These are phyloP conservation scores for Automeris io DNA, from an alignment of 2,888 invertebrate genomes.

Conservation along the genomic window DNA sequence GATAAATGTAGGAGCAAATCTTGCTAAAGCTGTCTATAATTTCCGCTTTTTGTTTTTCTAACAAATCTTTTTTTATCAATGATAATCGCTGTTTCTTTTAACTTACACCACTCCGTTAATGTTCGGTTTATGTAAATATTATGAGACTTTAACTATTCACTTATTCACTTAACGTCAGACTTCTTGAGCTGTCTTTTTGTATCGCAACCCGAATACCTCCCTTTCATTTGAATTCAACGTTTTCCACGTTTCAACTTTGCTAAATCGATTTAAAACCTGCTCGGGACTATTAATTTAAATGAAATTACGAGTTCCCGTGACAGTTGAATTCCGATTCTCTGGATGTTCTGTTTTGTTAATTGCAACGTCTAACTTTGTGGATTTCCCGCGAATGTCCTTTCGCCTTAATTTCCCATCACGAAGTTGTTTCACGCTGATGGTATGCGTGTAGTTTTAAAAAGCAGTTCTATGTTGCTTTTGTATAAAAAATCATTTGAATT, in stretches of 20 bases:
- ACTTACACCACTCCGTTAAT: slow-evolving; percentile 52
- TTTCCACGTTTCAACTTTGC: slow-evolving; percentile 35
- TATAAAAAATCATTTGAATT: too few relatives aligned
- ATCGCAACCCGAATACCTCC: slow-evolving; percentile 45
- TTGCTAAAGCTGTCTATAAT: too few relatives aligned
- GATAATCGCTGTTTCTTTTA: slow-evolving; percentile 32
- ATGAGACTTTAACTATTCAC: slow-evolving; percentile 75
- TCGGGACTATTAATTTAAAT: slow-evolving; percentile 49
- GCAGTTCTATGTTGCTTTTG: too few relatives aligned
- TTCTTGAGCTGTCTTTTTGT: slow-evolving; percentile 60
- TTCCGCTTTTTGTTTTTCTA: too few relatives aligned
- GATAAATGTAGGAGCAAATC: too few relatives aligned
- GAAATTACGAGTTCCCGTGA: slow-evolving; percentile 34
- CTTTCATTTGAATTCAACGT: slow-evolving; percentile 37
- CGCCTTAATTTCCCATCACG: neutral
- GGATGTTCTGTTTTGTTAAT: slow-evolving; percentile 21
- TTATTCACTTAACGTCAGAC: slow-evolving; percentile 70
- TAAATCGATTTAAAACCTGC: slow-evolving; percentile 48
- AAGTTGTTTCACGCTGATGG: neutral
- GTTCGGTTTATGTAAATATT: slow-evolving; percentile 72
- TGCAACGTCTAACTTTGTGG: slow-evolving; percentile 1
- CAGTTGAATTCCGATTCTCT: slow-evolving; percentile 36
- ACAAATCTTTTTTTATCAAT: too few relatives aligned
- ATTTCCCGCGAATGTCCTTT: neutral
- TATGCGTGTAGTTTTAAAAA: too few relatives aligned